Evolutionary conservation across 2,888 invertebrate species (phyloP).

Genomic region (Drosophila percnosoma): DNA sequence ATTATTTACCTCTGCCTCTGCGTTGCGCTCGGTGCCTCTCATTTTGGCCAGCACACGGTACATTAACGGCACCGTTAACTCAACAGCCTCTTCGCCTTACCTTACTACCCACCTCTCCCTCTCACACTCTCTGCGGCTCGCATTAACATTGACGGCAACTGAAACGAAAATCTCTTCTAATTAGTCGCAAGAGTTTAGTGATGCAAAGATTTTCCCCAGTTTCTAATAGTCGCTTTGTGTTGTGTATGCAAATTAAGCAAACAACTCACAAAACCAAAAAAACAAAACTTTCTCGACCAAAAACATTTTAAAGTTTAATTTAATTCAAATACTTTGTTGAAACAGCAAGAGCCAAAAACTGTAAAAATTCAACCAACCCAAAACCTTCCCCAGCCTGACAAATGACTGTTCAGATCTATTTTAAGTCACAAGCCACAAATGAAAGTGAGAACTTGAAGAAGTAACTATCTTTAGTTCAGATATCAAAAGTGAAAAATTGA

Average conservation of each 20-base stretch:
- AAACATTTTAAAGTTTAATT: conserved; percentile 65
- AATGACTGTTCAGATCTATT: conserved; percentile 58
- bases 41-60: conserved; percentile 49
- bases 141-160: conserved; percentile 50
- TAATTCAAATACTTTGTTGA: conserved; percentile 71
- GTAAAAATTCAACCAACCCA: conserved; percentile 27
- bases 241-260: conserved; percentile 68
- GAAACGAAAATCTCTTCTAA: conserved; percentile 68
- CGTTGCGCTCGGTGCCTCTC: conserved; percentile 2
- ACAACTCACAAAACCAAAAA: conserved; percentile 34
- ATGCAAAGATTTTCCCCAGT: conserved; percentile 66
- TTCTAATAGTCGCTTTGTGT: conserved; percentile 52
- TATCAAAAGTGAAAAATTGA: conserved; percentile 7
- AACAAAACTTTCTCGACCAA: conserved; percentile 71
- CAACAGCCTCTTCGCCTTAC: conserved; percentile 30
- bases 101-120: background rate
- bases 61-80: conserved; percentile 65
- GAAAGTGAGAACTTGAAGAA: conserved; percentile 67
- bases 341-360: conserved; percentile 54
- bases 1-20: conserved; percentile 35
- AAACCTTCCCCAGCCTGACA: conserved; percentile 40
- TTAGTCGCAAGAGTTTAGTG: conserved; percentile 57
- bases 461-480: background rate
- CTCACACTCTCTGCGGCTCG: background rate
- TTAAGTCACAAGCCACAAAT: conserved; percentile 56